phyloP scores from a whole-genome alignment of 2,888 invertebrate genomes.

The Hedya salicella region DNA sequence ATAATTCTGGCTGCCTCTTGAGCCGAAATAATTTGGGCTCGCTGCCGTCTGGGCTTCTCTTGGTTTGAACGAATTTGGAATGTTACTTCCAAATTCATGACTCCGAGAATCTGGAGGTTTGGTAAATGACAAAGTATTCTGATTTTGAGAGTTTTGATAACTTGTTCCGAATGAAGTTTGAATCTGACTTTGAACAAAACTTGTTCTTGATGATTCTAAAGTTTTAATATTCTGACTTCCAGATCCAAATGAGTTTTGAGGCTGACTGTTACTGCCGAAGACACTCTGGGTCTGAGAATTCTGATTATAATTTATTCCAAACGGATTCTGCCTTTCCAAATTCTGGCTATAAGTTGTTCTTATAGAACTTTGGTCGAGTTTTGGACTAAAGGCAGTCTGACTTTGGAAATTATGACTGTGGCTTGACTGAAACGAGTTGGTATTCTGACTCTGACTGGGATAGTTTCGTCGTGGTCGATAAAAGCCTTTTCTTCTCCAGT shows the following conservation, averaged over 20 bases:
- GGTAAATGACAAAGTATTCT: not conserved
- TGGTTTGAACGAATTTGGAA: not conserved
- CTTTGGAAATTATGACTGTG: not conserved
- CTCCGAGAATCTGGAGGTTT: not conserved
- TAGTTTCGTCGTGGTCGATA: slow-evolving; percentile 16
- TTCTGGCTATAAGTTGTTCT: not conserved
- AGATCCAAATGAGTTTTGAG: slow-evolving; percentile 9
- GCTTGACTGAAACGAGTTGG: not conserved
- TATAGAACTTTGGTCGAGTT: not conserved
- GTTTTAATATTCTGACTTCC: not conserved
- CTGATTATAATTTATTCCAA: slow-evolving; percentile 8
- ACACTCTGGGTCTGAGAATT: not conserved
- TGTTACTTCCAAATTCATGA: slow-evolving; percentile 3
- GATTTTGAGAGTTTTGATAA: not conserved
- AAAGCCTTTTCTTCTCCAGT: slow-evolving; percentile 9
- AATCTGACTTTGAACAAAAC: not conserved
- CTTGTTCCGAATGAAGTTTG: not conserved
- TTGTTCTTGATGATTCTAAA: not conserved
- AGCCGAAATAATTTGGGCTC: not conserved
- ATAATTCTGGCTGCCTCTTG: not conserved
- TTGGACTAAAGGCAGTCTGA: not conserved
- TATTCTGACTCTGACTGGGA: slow-evolving; percentile 10
- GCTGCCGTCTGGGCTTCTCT: not conserved
- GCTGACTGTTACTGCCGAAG: not conserved
- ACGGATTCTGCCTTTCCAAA: not conserved